Evolutionary conservation across 2,888 invertebrate species (phyloP), one percentile per base, ranked within the genome.

Genomic region (Cerastoderma edule): DNA sequence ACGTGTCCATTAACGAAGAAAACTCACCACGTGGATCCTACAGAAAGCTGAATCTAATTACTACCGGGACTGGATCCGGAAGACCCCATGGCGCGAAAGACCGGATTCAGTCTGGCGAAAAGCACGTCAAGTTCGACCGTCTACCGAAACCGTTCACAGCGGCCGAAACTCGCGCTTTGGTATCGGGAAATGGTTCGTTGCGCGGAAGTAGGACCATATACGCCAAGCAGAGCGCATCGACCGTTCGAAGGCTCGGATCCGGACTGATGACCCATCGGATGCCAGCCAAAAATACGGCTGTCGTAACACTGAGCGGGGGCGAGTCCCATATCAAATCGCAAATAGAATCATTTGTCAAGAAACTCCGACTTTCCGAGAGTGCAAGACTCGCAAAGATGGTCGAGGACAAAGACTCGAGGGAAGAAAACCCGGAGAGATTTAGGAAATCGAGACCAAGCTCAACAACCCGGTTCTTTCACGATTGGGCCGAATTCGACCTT

Each of bases 401-500:
- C 13, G 35, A 22, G n/a, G 70, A 57, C 24, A n/a, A 68, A 56
- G 66, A 65, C 0, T 27, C 67, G 10, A 63, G 54, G 24, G 60
- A 46, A 22, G 63, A 67, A 53, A 71, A 71, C 33, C 71, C 75
- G 0, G 66, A 56, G n/a, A 78, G 73, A 39, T 27, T 72, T 6
- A 54, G 72, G 24, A 72, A 69, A 46, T 57, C 66, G n/a, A 44
- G 70, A 22, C 63, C 66, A 6, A 53, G 46, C 22, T 66, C 73
- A 8, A 70, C 33, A 1, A 44, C n/a, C 1, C 33, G 66, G 4
- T 46, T 33, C 22, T 39, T 35, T 22, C 67, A 53, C 19, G 73
- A 78, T 54, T 78, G 73, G 77, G 30, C 57, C 10, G 77, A 78
- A 57, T 78, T 46, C 53, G 77, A 78, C 44, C 35, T 78, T 33